Evolutionary conservation across 2,888 invertebrate species (phyloP), one percentile per base, ranked within the genome.

Genomic region (Drosophila eohydei): DNA sequence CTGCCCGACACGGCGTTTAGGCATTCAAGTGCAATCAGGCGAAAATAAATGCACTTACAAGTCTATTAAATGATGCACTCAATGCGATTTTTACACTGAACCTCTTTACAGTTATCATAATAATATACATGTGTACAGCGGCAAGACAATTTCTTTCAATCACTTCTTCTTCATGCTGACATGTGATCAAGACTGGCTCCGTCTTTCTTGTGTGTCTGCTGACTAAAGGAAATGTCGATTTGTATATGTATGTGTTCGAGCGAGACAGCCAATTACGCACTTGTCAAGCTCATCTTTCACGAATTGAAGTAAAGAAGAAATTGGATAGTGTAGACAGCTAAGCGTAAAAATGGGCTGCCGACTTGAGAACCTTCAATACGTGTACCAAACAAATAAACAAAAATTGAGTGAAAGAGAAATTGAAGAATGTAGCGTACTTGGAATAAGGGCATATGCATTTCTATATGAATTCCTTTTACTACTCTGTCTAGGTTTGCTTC

Each of bases 1-100:
- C 50, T 16, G 6, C 11, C 28, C 28, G 3, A 2, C 2, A 28
- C 3, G 6, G 28, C 52, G 11, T 30, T 11, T 28, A n/a, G 9
- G 36, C 36, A 52, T 5, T 38, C 36, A 11, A 38, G 36, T 52
- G 52, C 26, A 52, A 38, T 52, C 36, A 52, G 52, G 5, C 38
- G 52, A 26, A 9, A 8, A 38, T n/a, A 52, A 52, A 38, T 52
- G 52, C 52, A 36, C 38, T 52, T 26, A 52, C 36, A n/a, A 36
- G 26, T 54, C 54, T 40, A 54, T 40, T 40, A 54, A 54, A 40
- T n/a, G 54, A 30, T 54, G 40, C 28, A 38, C 26, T 30, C 54
- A 28, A 30, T 54, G 2, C 11, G 40, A 28, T 26, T 30, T 40
- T 40, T 9, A 9, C 38, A 26, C 38, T 8, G 36, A 1, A 30